These are phyloP conservation scores for Fringilla coelebs DNA, from an alignment of 2,797 vertebrate species.

Conservation along the genomic window DNA sequence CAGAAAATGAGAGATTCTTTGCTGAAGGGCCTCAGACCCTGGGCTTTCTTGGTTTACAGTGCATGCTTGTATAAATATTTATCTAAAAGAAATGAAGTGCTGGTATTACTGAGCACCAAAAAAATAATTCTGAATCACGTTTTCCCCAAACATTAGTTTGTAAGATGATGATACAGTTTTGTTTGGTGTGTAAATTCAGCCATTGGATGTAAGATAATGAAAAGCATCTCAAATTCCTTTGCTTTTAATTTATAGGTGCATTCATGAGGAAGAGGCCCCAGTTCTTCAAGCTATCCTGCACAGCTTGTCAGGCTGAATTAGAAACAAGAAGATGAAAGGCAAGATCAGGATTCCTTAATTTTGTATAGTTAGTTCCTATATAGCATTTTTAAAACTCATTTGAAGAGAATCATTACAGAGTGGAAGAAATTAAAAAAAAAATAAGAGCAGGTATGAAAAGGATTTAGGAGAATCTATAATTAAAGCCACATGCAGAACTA, in stretches of 20 bases:
- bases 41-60: neutral
- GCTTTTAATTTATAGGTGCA: neutral
- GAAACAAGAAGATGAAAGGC: neutral
- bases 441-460: slow-evolving; percentile 38
- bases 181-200: neutral
- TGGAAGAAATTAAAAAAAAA: slow-evolving; percentile 11
- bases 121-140: neutral
- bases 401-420: neutral
- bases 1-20: neutral
- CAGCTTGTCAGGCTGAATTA: neutral
- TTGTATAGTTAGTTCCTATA: neutral
- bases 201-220: neutral
- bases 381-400: neutral
- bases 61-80: neutral
- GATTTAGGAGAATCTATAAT: slow-evolving; percentile 45
- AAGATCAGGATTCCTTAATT: neutral
- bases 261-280: neutral
- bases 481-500: slow-evolving; percentile 49
- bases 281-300: neutral
- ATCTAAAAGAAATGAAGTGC: neutral
- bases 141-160: neutral
- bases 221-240: neutral
- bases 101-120: neutral
- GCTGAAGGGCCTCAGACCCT: neutral
- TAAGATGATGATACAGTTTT: neutral